Evolutionary conservation across 2,888 invertebrate genomes (phyloP), one percentile per base, ranked within the genome.

Genomic region (Hirtodrosophila alboralis): DNA sequence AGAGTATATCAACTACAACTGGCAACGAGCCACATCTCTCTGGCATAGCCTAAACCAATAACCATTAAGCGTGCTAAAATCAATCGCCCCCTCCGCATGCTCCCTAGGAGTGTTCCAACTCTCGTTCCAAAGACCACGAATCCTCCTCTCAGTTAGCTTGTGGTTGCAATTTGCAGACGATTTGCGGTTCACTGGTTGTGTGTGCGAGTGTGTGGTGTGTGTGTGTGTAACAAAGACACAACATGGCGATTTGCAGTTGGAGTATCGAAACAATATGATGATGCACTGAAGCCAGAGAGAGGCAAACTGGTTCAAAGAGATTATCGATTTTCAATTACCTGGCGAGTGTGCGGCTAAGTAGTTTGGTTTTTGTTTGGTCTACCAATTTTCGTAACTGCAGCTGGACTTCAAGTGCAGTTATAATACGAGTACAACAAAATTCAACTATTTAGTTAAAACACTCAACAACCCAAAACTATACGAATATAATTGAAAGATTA

Each of bases 301-400:
- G 83, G 83, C 78, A 77, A 78, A 78, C 78, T 78, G 78, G 78
- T 78, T 78, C 78, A 78, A 78, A 84, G 45, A 84, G 85, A 78
- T 78, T 84, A 78, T 78, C 78, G 78, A 87, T 89, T 87, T 88
- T 86, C 87, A 88, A 88, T 88, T 88, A 89, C 87, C 68, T 59
- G 72, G 84, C 84, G 83, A 79, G 79, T 84, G 85, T 79, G 79
- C 75, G 83, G 79, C 79, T 79, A 79, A 79, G 79, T 79, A 84
- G 85, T 79, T 79, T 83, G 80, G 76, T 85, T 85, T 85, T 85
- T 85, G 84, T 80, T 80, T 79, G 85, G 83, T 84, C 85, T 79
- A 84, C 73, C 83, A 84, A 84, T 79, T 84, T 84, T 79, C 78
- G 56, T 60, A 71, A 64, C 78, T 78, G 81, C 77, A 80, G 75